Evolutionary conservation across 2,113 vertebrate genomes (phyloP), one percentile per base, ranked within the genome.

Genomic region (Tricholaema leucomelas): DNA sequence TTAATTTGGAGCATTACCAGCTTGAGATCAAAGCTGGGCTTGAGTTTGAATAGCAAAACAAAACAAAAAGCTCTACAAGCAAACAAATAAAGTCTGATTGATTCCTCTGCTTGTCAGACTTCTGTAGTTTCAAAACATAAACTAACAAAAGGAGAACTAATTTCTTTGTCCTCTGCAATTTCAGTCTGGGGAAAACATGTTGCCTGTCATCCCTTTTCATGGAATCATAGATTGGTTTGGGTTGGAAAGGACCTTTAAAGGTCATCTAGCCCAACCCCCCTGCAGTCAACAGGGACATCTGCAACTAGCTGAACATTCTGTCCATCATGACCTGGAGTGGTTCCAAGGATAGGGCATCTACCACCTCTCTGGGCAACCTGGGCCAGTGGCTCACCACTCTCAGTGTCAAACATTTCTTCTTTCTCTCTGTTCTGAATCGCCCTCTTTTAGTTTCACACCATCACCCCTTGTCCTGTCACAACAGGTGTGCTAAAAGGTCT

Each of bases 61-160:
- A 28, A 81, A 82, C 48, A 50, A 92, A 88, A 90, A 79, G 59
- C 58, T 91, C 90, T 89, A 54, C 85, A 85, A 89, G 81, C 85
- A 95, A 97, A 89, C 87, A 96, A 95, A 93, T 87, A 81, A 77
- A 93, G 66, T 21, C 56, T 80, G 89, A 74, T 83, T 70, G 89
- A 94, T 92, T 95, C 70, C 64, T 86, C 61, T 91, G 86, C 89
- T 91, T 90, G 82, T 87, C 60, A 93, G 90, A 92, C 83, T 91
- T 87, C 89, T 82, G 59, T 72, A 54, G 78, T 93, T 92, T 89
- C 78, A 79, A 96, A 90, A 94, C 61, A 91, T 85, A 87, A 96
- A 79, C 67, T 81, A 93, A 93, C 81, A 92, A 95, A 90, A 94
- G 87, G 72, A 83, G 88, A 86, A 83, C 80, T 74, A 66, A 92